Evolutionary conservation across 2,888 invertebrate genomes (phyloP).

Genomic region (Margaritifera margaritifera): DNA sequence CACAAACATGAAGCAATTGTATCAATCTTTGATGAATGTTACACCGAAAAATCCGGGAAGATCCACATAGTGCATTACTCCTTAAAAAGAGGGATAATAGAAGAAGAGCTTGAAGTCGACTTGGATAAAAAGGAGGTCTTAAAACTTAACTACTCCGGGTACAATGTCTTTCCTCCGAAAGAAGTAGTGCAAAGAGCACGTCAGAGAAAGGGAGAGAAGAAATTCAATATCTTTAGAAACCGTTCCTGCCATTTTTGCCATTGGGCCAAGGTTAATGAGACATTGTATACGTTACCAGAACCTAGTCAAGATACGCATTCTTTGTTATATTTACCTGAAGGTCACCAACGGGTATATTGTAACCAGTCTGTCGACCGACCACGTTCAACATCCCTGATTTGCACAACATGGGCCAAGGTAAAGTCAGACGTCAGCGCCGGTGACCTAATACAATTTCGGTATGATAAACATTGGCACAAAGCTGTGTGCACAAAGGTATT

Average conservation of each 20-base stretch:
- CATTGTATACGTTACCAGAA: background rate
- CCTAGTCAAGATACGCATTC: background rate
- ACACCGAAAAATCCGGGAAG: constrained; percentile 8
- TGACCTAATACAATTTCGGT: constrained; percentile 10
- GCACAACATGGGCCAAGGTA: constrained; percentile 10
- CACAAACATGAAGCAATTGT: constrained; percentile 18
- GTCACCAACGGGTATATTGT: constrained; percentile 2
- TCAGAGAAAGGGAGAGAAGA: constrained; percentile 23
- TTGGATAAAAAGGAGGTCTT: constrained; percentile 2
- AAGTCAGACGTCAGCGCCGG: constrained; percentile 20
- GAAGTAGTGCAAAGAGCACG: constrained; percentile 19
- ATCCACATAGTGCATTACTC: constrained; percentile 20
- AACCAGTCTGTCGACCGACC: constrained; percentile 15
- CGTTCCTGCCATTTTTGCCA: constrained; percentile 31
- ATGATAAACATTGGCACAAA: constrained; percentile 6
- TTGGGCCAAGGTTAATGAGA: constrained; percentile 23
- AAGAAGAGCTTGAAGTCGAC: constrained; percentile 13
- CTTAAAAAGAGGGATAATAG: constrained; percentile 6
- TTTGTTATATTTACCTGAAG: background rate
- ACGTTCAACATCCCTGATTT: constrained; percentile 11
- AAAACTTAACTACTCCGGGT: constrained; percentile 8
- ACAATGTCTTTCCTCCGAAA: constrained; percentile 10
- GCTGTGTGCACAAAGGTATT: constrained; percentile 17
- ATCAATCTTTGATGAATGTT: constrained; percentile 1
- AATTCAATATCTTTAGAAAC: constrained; percentile 14